These are phyloP conservation scores for Naja naja DNA, from an alignment of 2,113 vertebrate genomes.

Conservation along the genomic window DNA sequence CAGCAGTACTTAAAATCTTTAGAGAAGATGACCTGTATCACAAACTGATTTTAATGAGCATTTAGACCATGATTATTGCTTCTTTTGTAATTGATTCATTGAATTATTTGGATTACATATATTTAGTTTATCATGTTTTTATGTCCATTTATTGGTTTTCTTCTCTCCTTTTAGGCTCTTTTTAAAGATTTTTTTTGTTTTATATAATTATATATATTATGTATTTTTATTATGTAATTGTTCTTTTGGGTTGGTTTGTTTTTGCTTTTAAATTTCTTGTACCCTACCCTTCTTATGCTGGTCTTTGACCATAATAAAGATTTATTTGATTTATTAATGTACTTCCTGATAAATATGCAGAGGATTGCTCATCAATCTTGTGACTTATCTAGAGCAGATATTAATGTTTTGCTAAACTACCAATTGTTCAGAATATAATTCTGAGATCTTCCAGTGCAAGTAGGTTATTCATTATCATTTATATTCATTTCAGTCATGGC, in stretches of 20 bases:
- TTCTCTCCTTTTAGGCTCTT: background rate
- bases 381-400: background rate
- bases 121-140: background rate
- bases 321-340: background rate
- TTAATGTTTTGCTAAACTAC: too few species aligned
- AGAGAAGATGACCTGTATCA: background rate
- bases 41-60: background rate
- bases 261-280: background rate
- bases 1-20: background rate
- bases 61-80: background rate
- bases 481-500: slow-evolving; percentile 47
- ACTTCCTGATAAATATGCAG: background rate
- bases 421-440: background rate
- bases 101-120: background rate
- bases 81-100: background rate
- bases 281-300: background rate
- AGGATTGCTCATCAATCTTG: background rate
- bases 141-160: background rate
- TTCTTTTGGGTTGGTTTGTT: background rate
- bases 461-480: background rate
- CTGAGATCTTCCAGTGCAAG: background rate
- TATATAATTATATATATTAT: background rate
- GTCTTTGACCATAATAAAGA: background rate
- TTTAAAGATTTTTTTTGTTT: background rate
- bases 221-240: background rate